These are phyloP conservation scores for Caenorhabditis latens DNA, from an alignment of 1,140 invertebrate genomes.

Conservation along the genomic window DNA sequence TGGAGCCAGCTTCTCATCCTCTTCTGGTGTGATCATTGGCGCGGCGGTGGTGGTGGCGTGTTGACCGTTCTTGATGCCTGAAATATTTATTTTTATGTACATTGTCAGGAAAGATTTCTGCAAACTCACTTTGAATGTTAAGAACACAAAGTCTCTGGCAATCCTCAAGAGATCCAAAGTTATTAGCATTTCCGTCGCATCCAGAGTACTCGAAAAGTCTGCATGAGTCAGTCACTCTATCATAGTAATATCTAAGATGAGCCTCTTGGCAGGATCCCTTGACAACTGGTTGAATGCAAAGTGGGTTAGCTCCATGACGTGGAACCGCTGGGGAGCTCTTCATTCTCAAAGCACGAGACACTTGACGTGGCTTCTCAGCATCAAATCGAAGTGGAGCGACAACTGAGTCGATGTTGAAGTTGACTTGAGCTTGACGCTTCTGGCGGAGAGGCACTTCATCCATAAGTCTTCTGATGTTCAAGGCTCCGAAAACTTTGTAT, in stretches of 20 bases:
- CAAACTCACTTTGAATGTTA: slow-evolving; percentile 32
- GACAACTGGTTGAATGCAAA: slow-evolving; percentile 69
- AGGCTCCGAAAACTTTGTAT: slow-evolving; percentile 70
- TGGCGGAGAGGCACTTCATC: slow-evolving; percentile 59
- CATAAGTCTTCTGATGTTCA: slow-evolving; percentile 65
- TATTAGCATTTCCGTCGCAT: slow-evolving; percentile 76
- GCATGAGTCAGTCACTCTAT: slow-evolving; percentile 71
- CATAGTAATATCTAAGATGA: slow-evolving; percentile 74
- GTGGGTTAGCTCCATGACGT: slow-evolving; percentile 64
- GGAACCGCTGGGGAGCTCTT: slow-evolving; percentile 42
- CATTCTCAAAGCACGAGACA: slow-evolving; percentile 58
- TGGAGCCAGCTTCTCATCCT: slow-evolving; percentile 65
- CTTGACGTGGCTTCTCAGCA: slow-evolving; percentile 58
- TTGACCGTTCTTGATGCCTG: slow-evolving; percentile 66
- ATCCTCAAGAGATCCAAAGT: slow-evolving; percentile 81
- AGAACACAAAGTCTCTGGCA: slow-evolving; percentile 85
- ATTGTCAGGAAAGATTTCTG: background rate
- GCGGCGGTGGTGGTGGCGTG: slow-evolving; percentile 68
- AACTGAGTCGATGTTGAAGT: slow-evolving; percentile 66
- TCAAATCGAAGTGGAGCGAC: slow-evolving; percentile 73
- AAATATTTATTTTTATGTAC: background rate
- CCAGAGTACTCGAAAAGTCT: slow-evolving; percentile 76
- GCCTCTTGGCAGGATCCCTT: slow-evolving; percentile 72
- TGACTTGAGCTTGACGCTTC: slow-evolving; percentile 36
- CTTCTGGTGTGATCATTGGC: slow-evolving; percentile 24